phyloP scores from a whole-genome alignment of 1,140 invertebrate genomes.

The Charaxes varanes region DNA sequence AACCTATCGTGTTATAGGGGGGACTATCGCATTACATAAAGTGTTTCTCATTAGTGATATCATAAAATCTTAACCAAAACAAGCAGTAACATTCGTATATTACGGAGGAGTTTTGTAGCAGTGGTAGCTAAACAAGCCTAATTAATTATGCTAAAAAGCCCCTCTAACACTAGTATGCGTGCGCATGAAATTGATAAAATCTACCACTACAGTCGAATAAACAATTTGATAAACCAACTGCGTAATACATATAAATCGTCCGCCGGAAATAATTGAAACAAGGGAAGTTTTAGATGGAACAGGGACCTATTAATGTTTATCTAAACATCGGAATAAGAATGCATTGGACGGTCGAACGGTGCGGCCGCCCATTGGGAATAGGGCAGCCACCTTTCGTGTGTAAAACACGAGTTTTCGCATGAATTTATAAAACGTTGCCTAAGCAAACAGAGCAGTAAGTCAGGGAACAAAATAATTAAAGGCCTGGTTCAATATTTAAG shows the following conservation, averaged over 20 bases:
- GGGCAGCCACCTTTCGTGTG: too few relatives aligned
- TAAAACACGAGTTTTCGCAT: too few relatives aligned
- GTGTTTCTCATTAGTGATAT: too few relatives aligned
- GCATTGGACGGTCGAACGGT: constrained; percentile 39
- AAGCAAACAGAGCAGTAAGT: too few relatives aligned
- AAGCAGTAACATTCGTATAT: too few relatives aligned
- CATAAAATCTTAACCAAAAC: too few relatives aligned
- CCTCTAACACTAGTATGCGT: constrained; percentile 12
- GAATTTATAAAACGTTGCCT: too few relatives aligned
- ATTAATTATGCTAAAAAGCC: constrained; percentile 7
- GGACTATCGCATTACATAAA: too few relatives aligned
- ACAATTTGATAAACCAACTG: constrained; percentile 40
- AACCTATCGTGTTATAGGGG: too few relatives aligned
- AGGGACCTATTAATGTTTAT: constrained; percentile 63
- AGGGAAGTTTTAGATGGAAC: constrained; percentile 38
- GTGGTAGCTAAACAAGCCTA: background rate
- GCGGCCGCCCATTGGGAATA: constrained; percentile 38
- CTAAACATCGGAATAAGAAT: constrained; percentile 64
- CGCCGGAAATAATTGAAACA: constrained; percentile 61
- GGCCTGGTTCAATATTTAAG: too few relatives aligned
- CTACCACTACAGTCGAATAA: constrained; percentile 44
- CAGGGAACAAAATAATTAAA: too few relatives aligned
- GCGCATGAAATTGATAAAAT: constrained; percentile 43
- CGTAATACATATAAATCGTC: constrained; percentile 41
- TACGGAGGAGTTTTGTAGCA: constrained; percentile 1